A percentile compares a stretch with the other conserved stretches of the same genome.
Evolutionary conservation across 2,888 invertebrate genomes (phyloP).

Genomic region (Megaustenia siamemsis): DNA sequence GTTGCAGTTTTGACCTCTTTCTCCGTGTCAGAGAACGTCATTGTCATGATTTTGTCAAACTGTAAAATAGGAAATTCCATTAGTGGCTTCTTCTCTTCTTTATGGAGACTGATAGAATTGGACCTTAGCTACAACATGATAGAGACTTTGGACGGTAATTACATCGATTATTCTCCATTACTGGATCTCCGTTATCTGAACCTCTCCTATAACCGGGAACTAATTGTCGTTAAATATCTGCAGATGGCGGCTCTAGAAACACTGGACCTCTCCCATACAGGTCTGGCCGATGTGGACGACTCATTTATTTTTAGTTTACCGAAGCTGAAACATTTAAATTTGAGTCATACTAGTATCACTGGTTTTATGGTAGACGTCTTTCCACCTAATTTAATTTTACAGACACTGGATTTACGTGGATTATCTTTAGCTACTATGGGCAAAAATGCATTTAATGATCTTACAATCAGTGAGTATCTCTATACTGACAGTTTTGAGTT

Average conservation of each 20-base stretch:
- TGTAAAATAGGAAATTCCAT: not conserved
- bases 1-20: not conserved
- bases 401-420: conserved; percentile 24
- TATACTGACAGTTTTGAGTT: conserved; percentile 6
- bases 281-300: not conserved
- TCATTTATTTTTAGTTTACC: not conserved
- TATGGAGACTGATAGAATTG: not conserved
- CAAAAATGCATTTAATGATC: not conserved
- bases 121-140: conserved; percentile 27
- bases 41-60: not conserved
- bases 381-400: not conserved
- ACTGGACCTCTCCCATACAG: conserved; percentile 36
- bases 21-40: not conserved
- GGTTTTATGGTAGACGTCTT: not conserved
- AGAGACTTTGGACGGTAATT: not conserved
- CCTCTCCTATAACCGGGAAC: conserved; percentile 1
- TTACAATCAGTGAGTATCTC: conserved; percentile 1
- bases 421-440: not conserved
- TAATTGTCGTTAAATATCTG: not conserved
- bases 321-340: not conserved
- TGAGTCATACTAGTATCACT: not conserved
- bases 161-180: not conserved
- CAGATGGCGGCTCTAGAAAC: not conserved
- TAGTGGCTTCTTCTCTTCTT: no score
- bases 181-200: not conserved